phyloP scores from a whole-genome alignment of 2,888 invertebrate species.

The Leuctra nigra region DNA sequence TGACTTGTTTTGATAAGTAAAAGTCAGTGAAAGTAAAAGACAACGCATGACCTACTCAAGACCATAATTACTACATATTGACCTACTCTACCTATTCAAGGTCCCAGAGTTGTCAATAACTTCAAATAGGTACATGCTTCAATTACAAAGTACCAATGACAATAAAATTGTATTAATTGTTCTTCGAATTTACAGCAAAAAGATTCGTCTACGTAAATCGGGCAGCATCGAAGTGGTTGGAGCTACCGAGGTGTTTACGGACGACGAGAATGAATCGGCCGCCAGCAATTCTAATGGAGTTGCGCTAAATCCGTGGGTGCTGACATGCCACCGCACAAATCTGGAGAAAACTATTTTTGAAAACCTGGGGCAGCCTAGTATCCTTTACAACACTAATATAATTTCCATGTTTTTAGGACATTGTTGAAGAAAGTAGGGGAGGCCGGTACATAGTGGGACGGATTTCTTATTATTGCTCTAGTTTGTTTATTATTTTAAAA shows the following conservation, averaged over 20 bases:
- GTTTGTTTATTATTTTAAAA: no score
- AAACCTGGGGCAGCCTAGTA: slow-evolving; percentile 30
- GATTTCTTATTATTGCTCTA: no score
- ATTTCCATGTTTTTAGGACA: neutral
- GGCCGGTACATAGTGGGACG: no score
- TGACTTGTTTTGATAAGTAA: no score
- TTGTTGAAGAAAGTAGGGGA: no score
- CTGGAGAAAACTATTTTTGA: slow-evolving; percentile 23
- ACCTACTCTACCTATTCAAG: no score
- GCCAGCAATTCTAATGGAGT: slow-evolving; percentile 5
- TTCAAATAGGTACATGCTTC: no score
- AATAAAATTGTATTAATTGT: neutral
- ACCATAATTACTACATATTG: no score
- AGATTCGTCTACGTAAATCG: slow-evolving; percentile 29
- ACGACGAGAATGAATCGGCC: slow-evolving; percentile 18
- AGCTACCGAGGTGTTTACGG: slow-evolving; percentile 20
- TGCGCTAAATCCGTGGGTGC: slow-evolving; percentile 46
- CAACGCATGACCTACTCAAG: no score
- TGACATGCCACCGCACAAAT: slow-evolving; percentile 42
- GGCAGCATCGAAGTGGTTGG: slow-evolving; percentile 31
- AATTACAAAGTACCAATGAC: no score
- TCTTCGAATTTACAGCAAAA: slow-evolving; percentile 3
- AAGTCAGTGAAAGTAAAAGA: no score
- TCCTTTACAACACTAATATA: slow-evolving; percentile 31
- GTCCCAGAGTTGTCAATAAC: no score